Evolutionary conservation across 2,888 invertebrate species (phyloP).

Genomic region (Leptinotarsa tumamoca): DNA sequence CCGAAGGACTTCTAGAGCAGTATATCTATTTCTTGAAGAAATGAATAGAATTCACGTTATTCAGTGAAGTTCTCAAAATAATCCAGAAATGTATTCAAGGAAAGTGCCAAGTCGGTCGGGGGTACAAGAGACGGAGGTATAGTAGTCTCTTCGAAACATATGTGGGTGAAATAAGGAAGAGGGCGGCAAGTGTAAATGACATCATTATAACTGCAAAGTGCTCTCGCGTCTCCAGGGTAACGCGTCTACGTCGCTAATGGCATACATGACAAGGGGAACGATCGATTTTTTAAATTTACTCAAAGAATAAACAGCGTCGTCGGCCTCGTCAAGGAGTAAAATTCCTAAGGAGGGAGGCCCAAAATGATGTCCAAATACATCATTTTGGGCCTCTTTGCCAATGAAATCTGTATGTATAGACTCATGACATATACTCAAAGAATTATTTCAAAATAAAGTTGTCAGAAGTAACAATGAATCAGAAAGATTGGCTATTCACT

Average conservation of each 20-base stretch:
- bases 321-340: conserved; percentile 31
- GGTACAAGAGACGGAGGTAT: conserved; percentile 39
- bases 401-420: too few relatives aligned
- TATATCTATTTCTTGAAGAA: too few relatives aligned
- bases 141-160: conserved; percentile 58
- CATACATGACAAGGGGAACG: conserved; percentile 68
- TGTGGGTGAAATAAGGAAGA: conserved; percentile 65
- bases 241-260: conserved; percentile 66
- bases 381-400: too few relatives aligned
- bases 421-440: too few relatives aligned
- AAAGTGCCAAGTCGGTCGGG: conserved; percentile 37
- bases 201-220: conserved; percentile 70
- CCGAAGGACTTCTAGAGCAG: too few relatives aligned
- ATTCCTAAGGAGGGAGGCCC: too few relatives aligned
- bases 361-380: too few relatives aligned
- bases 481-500: too few relatives aligned
- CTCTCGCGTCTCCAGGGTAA: conserved; percentile 67
- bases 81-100: conserved; percentile 50
- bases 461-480: too few relatives aligned
- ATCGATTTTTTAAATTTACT: conserved; percentile 69
- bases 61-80: conserved; percentile 51
- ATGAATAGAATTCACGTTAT: conserved; percentile 55
- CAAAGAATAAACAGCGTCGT: conserved; percentile 65
- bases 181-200: conserved; percentile 69
- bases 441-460: too few relatives aligned